A percentile compares a stretch with the other conserved stretches of the same genome.
Evolutionary conservation across 2,113 vertebrate species (phyloP).

Genomic region (Neopipo cinnamomea): DNA sequence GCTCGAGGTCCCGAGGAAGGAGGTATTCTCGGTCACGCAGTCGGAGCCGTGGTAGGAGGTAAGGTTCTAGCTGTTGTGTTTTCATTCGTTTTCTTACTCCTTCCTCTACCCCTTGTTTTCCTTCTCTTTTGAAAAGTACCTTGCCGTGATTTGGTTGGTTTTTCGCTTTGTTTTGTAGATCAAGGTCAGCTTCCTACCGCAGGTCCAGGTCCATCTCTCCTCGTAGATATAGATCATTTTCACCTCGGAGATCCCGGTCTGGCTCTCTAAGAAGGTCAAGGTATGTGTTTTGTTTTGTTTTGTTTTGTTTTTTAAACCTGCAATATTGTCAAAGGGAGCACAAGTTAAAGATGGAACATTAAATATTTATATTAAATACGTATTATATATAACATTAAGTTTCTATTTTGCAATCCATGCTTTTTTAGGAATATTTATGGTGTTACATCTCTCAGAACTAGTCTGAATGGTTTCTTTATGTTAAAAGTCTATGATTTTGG

Average conservation of each 20-base stretch:
- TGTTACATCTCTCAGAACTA: fast-evolving
- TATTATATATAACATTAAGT: fast-evolving
- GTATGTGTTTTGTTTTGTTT: constrained; percentile 42
- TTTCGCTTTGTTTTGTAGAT: constrained; percentile 32
- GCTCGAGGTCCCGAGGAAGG: constrained; percentile 81
- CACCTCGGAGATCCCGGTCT: constrained; percentile 81
- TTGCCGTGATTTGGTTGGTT: not conserved
- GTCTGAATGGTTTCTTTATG: fast-evolving
- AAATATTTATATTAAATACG: fast-evolving
- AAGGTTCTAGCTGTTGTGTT: not conserved
- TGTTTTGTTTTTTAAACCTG: fast-evolving
- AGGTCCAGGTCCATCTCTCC: constrained; percentile 83
- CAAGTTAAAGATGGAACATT: fast-evolving
- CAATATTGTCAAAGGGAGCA: fast-evolving
- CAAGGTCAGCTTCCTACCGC: constrained; percentile 77
- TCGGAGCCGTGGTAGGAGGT: constrained; percentile 84
- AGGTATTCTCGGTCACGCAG: constrained; percentile 83
- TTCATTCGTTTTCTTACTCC: fast-evolving
- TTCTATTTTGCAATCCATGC: fast-evolving
- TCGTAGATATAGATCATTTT: constrained; percentile 79
- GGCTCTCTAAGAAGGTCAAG: constrained; percentile 81
- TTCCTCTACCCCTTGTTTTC: fast-evolving
- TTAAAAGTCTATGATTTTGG: not conserved
- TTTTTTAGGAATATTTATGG: fast-evolving
- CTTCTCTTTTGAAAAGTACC: fast-evolving